A percentile compares a stretch with the other conserved stretches of the same genome.
phyloP scores from a whole-genome alignment of 1,140 invertebrate genomes.

The Eulimnadia texana region DNA sequence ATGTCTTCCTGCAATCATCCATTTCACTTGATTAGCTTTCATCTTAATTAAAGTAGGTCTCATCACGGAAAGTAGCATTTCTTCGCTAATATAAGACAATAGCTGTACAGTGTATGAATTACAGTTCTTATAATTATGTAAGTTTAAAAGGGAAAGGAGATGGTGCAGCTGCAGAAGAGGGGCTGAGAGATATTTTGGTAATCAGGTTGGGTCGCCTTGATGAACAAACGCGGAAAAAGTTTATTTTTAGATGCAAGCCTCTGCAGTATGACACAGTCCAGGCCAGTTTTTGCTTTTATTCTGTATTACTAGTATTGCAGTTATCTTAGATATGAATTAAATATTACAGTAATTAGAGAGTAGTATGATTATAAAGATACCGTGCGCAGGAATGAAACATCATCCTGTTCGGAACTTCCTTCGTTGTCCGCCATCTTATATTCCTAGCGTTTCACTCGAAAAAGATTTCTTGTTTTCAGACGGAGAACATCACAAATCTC shows the following conservation, averaged over 20 bases:
- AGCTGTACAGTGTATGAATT: no score
- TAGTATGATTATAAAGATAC: constrained; percentile 44
- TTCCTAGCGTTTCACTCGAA: not conserved
- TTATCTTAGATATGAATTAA: no score
- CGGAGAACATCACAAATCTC: no score
- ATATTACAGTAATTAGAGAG: not conserved
- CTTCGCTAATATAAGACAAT: not conserved
- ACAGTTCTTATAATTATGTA: not conserved
- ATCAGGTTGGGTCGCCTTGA: not conserved
- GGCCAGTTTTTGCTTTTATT: not conserved
- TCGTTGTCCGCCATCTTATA: constrained; percentile 68
- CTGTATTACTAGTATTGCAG: not conserved
- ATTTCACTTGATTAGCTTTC: constrained; percentile 9
- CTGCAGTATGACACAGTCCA: not conserved
- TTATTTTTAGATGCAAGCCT: not conserved
- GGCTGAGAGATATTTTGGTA: not conserved
- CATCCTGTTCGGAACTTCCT: constrained; percentile 89
- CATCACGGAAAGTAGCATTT: not conserved
- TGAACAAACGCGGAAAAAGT: not conserved
- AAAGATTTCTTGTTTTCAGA: no score
- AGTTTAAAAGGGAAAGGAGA: not conserved
- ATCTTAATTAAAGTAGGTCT: constrained; percentile 13
- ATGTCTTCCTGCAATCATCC: constrained; percentile 68
- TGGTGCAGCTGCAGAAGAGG: not conserved
- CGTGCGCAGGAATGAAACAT: constrained; percentile 93